Base-by-base conservation (phyloP, 2,797 vertebrate species). In the Mormyrus proboscirostris region DNA sequence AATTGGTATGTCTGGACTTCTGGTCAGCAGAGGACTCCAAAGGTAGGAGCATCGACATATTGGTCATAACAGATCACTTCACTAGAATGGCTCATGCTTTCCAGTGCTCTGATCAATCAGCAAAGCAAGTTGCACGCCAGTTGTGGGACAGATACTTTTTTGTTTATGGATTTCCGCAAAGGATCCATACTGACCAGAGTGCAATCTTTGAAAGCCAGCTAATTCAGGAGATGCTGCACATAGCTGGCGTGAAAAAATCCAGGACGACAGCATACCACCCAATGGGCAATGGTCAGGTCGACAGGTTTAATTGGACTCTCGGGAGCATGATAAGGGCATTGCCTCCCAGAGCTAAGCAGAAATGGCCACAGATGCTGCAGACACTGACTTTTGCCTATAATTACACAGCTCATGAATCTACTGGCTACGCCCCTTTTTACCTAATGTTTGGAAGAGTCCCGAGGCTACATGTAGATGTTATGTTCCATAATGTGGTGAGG, bases 301-400 rank as follows among this genome's bases (percentile, higher is more conserved):
- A 59, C 6, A 19, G 57, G 0, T 91, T 91, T 4, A 91, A 89
- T 69, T 1, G 79, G 9, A 91, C 89, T 0, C 51, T 90, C 6
- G 88, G 89, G 1, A 79, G 44, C 19, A 90, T 91, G 90, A 87
- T 91, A 16, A 9, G 62, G 2, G 73, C 88, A 1, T 25, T 90
- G 0, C 16, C 85, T 2, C 86, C 57, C 62, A 53, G 89, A 76
- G 4, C 87, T 0, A 89, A 87, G 6, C 12, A 38, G 0, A 59
- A 87, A 10, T 91, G 90, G 87, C 88, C 88, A 29, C 86, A 59
- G 29, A 51, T 87, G 41, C 69, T 47, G 33, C 38, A 41, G 55
- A 83, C 84, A 55, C 85, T 90, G 87, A 91, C 29, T 0, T 91
- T 88, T 51, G 88, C 88, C n/a, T 91, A 91, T 62, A 91, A 90